phyloP scores from a whole-genome alignment of 2,113 vertebrate species.

The Hippopotamus amphibius region DNA sequence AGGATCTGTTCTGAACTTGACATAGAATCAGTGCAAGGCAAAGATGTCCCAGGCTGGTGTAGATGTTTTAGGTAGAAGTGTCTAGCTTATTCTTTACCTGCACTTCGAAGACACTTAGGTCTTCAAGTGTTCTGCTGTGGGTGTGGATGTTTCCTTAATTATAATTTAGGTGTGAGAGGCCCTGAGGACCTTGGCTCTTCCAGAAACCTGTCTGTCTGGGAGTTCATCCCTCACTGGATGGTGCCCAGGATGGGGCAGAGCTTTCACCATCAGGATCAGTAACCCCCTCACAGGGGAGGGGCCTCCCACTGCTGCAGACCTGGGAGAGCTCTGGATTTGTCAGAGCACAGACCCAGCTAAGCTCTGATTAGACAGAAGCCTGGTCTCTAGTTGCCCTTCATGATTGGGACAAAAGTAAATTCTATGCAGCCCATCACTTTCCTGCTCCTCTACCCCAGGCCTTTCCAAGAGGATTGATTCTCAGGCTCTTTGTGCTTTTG shows the following conservation, averaged over 20 bases:
- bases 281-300: fast-evolving
- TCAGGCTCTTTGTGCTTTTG: neutral
- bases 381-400: neutral
- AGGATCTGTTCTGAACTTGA: neutral
- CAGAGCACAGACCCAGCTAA: neutral
- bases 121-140: neutral
- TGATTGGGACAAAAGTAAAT: neutral
- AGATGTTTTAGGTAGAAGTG: neutral
- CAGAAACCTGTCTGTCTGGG: neutral
- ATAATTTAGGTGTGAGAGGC: neutral
- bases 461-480: neutral
- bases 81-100: neutral
- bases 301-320: neutral
- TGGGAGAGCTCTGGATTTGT: neutral
- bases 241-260: neutral
- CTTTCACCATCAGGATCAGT: neutral
- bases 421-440: neutral
- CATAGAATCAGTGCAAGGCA: neutral
- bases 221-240: neutral
- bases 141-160: neutral
- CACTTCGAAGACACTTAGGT: neutral
- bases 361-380: neutral
- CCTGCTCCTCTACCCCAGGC: neutral
- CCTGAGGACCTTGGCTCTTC: neutral
- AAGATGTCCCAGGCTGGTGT: neutral